Percentiles rank a stretch among this genome's conserved stretches.
Conservation (phyloP, 2,888 invertebrate species). For the Cephus pulcher region DNA sequence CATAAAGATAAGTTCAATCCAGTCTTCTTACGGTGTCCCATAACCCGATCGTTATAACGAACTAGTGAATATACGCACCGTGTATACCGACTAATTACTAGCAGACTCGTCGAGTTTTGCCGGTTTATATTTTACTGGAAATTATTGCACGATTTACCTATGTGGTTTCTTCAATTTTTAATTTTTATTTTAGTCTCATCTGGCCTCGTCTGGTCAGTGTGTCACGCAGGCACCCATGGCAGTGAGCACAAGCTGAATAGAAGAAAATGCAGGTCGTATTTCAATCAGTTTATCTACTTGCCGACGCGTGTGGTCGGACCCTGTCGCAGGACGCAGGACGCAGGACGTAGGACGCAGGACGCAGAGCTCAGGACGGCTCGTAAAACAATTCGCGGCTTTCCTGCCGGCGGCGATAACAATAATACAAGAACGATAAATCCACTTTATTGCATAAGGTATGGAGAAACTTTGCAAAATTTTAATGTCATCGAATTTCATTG, state of each 20-base stretch:
- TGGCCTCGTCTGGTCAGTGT: background rate
- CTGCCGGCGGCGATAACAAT: background rate
- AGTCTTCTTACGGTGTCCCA: background rate
- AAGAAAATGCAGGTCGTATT: conserved; percentile 56
- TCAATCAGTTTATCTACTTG: conserved; percentile 66
- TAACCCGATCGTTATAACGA: background rate
- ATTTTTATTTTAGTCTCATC: background rate
- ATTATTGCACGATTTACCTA: background rate
- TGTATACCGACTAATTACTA: background rate
- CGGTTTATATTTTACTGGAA: background rate
- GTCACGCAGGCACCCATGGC: background rate
- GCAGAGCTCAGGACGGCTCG: conserved; percentile 25
- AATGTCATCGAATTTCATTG: background rate
- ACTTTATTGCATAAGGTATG: background rate
- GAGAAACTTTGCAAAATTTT: background rate
- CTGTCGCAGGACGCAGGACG: conserved; percentile 19
- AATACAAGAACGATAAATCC: background rate
- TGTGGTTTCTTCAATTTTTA: background rate
- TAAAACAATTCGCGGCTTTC: conserved; percentile 19
- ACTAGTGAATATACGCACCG: background rate
- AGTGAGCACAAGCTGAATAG: background rate
- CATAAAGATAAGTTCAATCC: background rate
- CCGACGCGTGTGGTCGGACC: conserved; percentile 64
- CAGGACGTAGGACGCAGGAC: conserved; percentile 26
- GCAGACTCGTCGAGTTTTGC: background rate